Evolutionary conservation across 2,888 invertebrate genomes (phyloP), one percentile per base, ranked within the genome.

Genomic region (Scaptomyza caliginosa): DNA sequence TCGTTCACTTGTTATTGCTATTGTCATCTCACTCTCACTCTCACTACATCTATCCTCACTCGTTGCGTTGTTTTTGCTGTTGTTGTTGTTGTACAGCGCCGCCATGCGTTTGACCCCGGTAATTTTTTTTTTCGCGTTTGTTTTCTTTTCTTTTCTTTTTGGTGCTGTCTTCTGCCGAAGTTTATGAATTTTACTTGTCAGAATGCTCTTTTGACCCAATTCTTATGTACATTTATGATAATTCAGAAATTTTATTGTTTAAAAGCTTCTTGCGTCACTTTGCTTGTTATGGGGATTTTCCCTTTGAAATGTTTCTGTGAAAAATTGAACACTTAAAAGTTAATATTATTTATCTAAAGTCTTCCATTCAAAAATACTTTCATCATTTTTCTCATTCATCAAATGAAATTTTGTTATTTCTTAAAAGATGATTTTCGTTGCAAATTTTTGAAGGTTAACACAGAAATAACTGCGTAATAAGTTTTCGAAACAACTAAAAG

Each of bases 121-220:
- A 7, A 26, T 40, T 60, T 13, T 48, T 4, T 3, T 3, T 21
- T 21, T n/a, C n/a, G n/a, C 11, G 10, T 30, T 42, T 62, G 11
- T 48, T 26, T 1, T 0, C 6, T 13, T 32, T 5, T 32, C n/a
- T 30, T 2, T 13, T n/a, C n/a, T 34, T 42, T 45, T 34, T 28
- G 43, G 43, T n/a, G 26, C 28, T 7, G 10, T 56, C 39, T 45
- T 51, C 51, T 59, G 38, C 17, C 40, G 30, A 72, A 56, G 42
- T 55, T 56, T 51, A 24, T 69, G 52, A 28, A 63, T 69, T 51
- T 42, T 42, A n/a, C 23, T 39, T 38, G 11, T 32, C 54, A 64
- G 17, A 64, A 42, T 34, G 46, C 42, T 48, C 34, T 26, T 39
- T 50, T 60, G 72, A 73, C 72, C 76, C 59, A 76, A 38, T 72